Conservation (phyloP, 1,140 invertebrate species). For the Daktulosphaira vitifoliae region DNA sequence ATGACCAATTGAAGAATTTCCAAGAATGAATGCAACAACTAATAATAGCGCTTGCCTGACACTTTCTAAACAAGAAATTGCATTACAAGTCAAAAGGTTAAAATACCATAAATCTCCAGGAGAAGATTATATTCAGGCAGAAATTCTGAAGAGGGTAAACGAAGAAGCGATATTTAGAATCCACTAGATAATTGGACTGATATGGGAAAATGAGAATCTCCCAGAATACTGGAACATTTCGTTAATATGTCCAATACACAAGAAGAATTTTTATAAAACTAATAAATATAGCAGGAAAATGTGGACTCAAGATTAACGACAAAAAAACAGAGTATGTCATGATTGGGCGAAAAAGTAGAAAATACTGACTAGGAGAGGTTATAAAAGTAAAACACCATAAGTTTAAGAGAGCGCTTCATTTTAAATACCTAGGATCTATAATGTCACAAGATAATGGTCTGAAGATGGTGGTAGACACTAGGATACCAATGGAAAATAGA, state of each 20-base stretch:
- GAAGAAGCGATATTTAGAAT: neutral
- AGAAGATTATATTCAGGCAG: constrained; percentile 37
- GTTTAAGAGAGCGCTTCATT: too few species aligned
- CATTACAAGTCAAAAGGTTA: constrained; percentile 33
- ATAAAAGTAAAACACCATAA: too few species aligned
- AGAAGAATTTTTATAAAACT: too few species aligned
- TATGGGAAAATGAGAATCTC: constrained; percentile 36
- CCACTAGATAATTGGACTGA: constrained; percentile 14
- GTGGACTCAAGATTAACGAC: too few species aligned
- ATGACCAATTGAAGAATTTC: neutral
- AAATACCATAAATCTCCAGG: constrained; percentile 38
- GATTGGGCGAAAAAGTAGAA: too few species aligned
- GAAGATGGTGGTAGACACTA: too few species aligned
- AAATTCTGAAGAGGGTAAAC: constrained; percentile 37
- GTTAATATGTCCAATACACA: constrained; percentile 37
- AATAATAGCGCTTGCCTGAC: neutral
- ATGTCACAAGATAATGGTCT: too few species aligned
- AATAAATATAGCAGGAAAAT: too few species aligned
- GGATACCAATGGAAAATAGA: too few species aligned
- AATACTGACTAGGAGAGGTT: too few species aligned
- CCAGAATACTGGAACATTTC: constrained; percentile 37
- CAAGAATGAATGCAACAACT: neutral
- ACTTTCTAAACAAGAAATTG: constrained; percentile 26
- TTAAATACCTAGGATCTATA: too few species aligned
- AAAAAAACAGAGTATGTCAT: too few species aligned